These are phyloP conservation scores for Brachystomella parvula DNA, from an alignment of 1,140 invertebrate genomes.

Conservation along the genomic window DNA sequence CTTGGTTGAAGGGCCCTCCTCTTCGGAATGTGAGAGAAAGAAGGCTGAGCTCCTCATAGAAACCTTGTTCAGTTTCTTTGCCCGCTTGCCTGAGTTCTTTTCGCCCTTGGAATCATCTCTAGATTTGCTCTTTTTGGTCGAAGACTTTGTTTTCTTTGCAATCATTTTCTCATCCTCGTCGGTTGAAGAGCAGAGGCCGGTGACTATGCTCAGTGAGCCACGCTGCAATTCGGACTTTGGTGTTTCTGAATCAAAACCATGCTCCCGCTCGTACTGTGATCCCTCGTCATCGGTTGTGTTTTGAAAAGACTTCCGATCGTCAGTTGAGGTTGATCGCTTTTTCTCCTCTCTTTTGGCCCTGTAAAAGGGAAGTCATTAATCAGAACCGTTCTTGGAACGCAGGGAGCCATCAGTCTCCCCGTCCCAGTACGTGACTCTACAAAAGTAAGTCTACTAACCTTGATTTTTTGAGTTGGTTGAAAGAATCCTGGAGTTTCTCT, in stretches of 20 bases:
- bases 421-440: too few species aligned
- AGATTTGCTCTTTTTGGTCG: not conserved
- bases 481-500: constrained; percentile 78
- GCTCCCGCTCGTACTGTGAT: not conserved
- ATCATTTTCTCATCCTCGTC: constrained; percentile 20
- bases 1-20: constrained; percentile 32
- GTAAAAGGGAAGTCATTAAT: constrained; percentile 14
- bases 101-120: not conserved
- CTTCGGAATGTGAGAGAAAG: constrained; percentile 31
- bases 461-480: constrained; percentile 76
- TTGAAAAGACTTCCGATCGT: constrained; percentile 51
- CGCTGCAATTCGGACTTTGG: constrained; percentile 10
- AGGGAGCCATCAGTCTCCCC: too few species aligned
- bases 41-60: constrained; percentile 18
- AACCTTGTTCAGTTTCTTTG: constrained; percentile 22
- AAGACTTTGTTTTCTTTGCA: not conserved
- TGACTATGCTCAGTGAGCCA: constrained; percentile 15
- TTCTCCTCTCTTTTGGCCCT: constrained; percentile 74
- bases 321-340: constrained; percentile 75
- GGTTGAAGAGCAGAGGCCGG: not conserved
- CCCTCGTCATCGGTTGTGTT: constrained; percentile 29
- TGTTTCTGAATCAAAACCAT: not conserved
- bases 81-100: not conserved
- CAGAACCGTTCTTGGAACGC: not conserved
- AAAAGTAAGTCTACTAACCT: constrained; percentile 25